Evolutionary conservation across 2,888 invertebrate genomes (phyloP), one percentile per base, ranked within the genome.

Genomic region (Leptinotarsa rubiginosa): DNA sequence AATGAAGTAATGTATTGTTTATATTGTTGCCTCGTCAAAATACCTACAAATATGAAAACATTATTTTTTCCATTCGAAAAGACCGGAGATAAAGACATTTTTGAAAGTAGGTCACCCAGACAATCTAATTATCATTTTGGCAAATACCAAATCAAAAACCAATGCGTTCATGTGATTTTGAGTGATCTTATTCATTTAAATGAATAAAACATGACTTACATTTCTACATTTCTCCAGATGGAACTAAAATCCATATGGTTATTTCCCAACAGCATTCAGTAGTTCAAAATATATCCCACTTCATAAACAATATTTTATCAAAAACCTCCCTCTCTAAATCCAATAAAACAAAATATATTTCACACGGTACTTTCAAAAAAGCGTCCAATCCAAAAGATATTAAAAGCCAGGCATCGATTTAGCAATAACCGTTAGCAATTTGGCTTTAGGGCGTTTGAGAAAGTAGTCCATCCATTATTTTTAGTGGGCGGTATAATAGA

Each of bases 391-490:
- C 74, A 72, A 78, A 77, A 75, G 75, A 77, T 78, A 78, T 78
- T 78, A 78, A 78, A 78, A 75, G 77, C 62, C 74, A 50, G 72
- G 50, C 69, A 78, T 78, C 78, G 78, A 78, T 78, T 75, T 72
- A 72, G 75, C 75, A 77, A 77, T 78, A 78, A 77, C 78, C 74
- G 77, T 78, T 78, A 78, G 78, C 75, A 75, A 78, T 78, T 76
- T 75, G 78, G 78, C 78, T 74, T 70, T 73, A 50, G 71, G 73
- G 71, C 78, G 72, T 75, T 75, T 64, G 76, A 76, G 70, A 78
- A 75, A 75, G 76, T 65, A 77, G 75, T 75, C 78, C 77, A 77
- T 78, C 77, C 71, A 75, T 78, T 77, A 78, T 77, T 77, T 78
- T 78, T 77, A 77, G 77, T 78, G 66, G 75, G 78, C 73, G 68